Base-by-base conservation (phyloP, 1,140 invertebrate genomes). In the Polypedilum pembai region DNA sequence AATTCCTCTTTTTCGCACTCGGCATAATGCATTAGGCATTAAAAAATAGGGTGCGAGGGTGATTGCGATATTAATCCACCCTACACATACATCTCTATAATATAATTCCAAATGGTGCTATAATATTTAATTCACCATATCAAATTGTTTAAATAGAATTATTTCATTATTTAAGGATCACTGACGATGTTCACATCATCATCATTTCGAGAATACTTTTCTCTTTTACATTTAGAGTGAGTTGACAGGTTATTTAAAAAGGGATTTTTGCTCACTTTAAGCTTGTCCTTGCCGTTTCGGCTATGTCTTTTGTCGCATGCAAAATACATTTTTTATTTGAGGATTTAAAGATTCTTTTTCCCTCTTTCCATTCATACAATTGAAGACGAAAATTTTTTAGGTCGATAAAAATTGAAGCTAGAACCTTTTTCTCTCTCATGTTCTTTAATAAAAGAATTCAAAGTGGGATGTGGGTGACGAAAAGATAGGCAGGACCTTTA, bases 41-140 rank as follows among this genome's bases (percentile, higher is more conserved):
- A 56, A 56, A 45, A 56, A 56, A 18, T 18, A 10, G 65, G 8
- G 17, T 18, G 65, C 15, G 17, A 66, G 17, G 17, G 65, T n/a
- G 65, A 20, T 69, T 18, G 20, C 17, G 24, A 33, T 33, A 33
- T 33, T 33, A 33, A 33, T 33, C 24, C 24, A 69, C 17, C 17
- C 17, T 21, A 33, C 20, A 8, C 65, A 18, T 3, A 5, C 24
- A 33, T 3, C 24, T 33, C 24, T 5, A 33, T 33, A 33, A 33
- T 33, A 33, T 33, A 33, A 33, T 33, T 33, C 24, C 65, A 69
- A 69, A 69, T 69, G 65, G 65, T 69, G 65, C 65, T 21, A 69
- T 69, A 69, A 69, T 69, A 69, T 69, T 69, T 69, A 69, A 69
- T 69, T 69, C 65, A 69, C 65, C 65, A 69, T 69, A 69, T 69